Base-by-base conservation (phyloP, 2,797 vertebrate species). In the Clarias laeviceps region DNA sequence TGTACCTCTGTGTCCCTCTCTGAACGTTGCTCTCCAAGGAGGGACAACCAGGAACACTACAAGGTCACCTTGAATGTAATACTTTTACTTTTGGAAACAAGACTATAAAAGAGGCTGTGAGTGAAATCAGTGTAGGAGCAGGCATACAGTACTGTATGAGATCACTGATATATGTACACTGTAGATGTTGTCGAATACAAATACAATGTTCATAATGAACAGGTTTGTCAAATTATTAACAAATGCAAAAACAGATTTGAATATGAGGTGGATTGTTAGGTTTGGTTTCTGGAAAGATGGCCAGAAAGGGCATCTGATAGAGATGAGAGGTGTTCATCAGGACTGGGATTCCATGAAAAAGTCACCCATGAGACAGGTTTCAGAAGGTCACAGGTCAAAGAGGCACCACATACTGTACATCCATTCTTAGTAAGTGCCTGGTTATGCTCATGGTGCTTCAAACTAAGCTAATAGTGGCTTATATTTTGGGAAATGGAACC, bases 11-110 rank as follows among this genome's bases (percentile, higher is more conserved):
- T 83, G 62, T 9, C 18, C 11, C 34, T 80, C 59, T 80, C 24
- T 9, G 77, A 80, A 64, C n/a, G n/a, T 54, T 73, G 45, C 22
- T 84, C 82, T 85, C 72, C 64, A 57, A 72, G 32, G 87, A 87
- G 24, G 24, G 7, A 59, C 57, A 40, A 72, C 76, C 61, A 77
- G 86, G 87, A 87, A 87, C 84, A 84, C 24, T 50, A 15, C 80
- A 85, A 89, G 88, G 89, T 85, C 90, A 90, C 90, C 90, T 90
- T 90, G 66, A 37, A 59, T 74, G 79, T 90, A 78, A 54, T 73
- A 90, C 89, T 90, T 89, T 76, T 88, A 89, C 77, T 85, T 72
- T 27, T 22, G 40, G 56, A 80, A 87, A 82, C 73, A 59, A 59
- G 54, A 61, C 70, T 73, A 76, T 22, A 81, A 82, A 82, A 68